These are phyloP conservation scores for Cyphomyrus plagiostoma DNA, from an alignment of 2,113 vertebrate genomes.

Conservation along the genomic window DNA sequence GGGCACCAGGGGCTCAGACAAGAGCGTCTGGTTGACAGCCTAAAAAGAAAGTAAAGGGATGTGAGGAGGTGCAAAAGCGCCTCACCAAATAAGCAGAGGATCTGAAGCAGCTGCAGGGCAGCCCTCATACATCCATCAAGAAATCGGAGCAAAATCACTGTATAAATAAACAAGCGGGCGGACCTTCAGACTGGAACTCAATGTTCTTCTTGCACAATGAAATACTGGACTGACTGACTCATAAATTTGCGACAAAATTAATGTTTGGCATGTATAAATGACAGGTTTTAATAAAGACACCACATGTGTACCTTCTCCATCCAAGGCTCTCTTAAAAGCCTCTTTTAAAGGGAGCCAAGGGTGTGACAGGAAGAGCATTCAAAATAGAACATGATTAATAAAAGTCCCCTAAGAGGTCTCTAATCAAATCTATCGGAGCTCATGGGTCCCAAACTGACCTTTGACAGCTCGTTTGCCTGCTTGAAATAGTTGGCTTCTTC, in stretches of 20 bases:
- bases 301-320: background rate
- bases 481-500: constrained; percentile 94
- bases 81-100: background rate
- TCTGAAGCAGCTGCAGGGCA: background rate
- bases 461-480: constrained; percentile 84
- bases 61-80: background rate
- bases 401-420: background rate
- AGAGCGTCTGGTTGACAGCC: constrained; percentile 77
- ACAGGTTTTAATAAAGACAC: background rate
- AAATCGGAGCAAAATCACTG: background rate
- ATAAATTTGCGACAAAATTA: background rate
- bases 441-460: constrained; percentile 58
- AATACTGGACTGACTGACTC: background rate
- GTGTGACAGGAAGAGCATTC: background rate
- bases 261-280: background rate
- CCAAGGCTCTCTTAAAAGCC: background rate
- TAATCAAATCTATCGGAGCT: background rate
- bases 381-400: background rate
- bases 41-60: constrained; percentile 42
- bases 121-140: background rate
- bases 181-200: background rate
- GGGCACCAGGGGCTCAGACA: constrained; percentile 81
- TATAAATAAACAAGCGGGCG: background rate
- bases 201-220: background rate
- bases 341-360: background rate